phyloP scores from a whole-genome alignment of 2,888 invertebrate species.

The Drosophila siamana region DNA sequence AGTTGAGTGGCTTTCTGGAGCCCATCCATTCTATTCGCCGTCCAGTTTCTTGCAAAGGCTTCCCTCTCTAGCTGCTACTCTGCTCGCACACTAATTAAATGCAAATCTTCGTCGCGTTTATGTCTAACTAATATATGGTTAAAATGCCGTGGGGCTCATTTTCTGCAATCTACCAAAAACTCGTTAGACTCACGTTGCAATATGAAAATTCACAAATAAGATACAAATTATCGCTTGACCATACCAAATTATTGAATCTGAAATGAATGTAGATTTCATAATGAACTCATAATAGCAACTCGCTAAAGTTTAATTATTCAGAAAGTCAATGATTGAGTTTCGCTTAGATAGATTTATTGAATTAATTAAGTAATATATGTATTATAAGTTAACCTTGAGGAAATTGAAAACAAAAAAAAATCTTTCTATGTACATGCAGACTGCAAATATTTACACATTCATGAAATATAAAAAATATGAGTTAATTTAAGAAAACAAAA shows the following conservation, averaged over 20 bases:
- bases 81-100: slow-evolving; percentile 68
- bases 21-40: slow-evolving; percentile 14
- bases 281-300: neutral
- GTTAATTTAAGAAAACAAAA: neutral
- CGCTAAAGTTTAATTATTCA: too few species aligned
- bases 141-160: slow-evolving; percentile 70
- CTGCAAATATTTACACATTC: too few species aligned
- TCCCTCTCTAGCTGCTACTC: neutral
- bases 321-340: too few species aligned
- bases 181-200: slow-evolving; percentile 50
- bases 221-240: slow-evolving; percentile 51
- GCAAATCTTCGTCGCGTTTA: slow-evolving; percentile 70
- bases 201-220: slow-evolving; percentile 40
- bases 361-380: too few species aligned
- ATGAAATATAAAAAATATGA: too few species aligned
- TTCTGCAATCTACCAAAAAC: slow-evolving; percentile 57
- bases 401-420: too few species aligned
- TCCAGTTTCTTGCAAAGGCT: slow-evolving; percentile 2
- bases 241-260: slow-evolving; percentile 18
- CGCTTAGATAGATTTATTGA: neutral
- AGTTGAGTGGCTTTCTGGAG: slow-evolving; percentile 48
- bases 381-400: too few species aligned
- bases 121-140: slow-evolving; percentile 69
- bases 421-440: too few species aligned
- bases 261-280: slow-evolving; percentile 22